Evolutionary conservation across 2,113 vertebrate genomes (phyloP), one percentile per base, ranked within the genome.

Genomic region (Python bivittatus): DNA sequence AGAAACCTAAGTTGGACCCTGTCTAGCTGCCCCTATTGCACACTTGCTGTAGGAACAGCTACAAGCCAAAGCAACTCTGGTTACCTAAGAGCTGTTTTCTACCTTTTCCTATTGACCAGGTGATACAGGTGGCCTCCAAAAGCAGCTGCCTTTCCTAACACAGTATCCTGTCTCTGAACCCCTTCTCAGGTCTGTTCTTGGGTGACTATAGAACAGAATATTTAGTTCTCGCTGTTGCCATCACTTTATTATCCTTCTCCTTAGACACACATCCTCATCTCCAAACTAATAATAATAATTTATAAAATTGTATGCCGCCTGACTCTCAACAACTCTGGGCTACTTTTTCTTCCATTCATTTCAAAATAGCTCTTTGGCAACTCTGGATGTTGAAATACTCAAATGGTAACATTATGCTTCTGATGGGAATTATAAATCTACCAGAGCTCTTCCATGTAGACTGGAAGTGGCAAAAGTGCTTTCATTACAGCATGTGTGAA

Each of bases 1-100:
- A 29, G 4, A 23, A 56, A 44, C 4, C 13, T 22, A 20, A 8
- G 13, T 84, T 33, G 22, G 0, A 57, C 29, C 5, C 12, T 6
- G 1, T 27, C 29, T 88, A n/a, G 42, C 20, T 3, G 29, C 1
- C 68, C 29, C 1, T 0, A 0, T 90, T 9, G 56, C 83, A 13
- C 23, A 29, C 29, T 22, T 61, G 17, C 6, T 87, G 58, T 79
- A 7, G 0, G 20, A 38, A 79, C 0, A 11, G 0, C 1, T 1
- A 29, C 8, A 54, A 3, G 10, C 44, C 38, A 58, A 27, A 38
- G 56, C 54, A 61, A 25, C 53, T 61, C 52, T 20, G n/a, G 33
- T 42, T 72, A 60, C 13, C 25, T 53, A 79, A 86, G 6, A 13
- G 27, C 53, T 12, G 4, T 86, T 52, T 64, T 64, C 56, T 84